Evolutionary conservation across 2,113 vertebrate species (phyloP).

Genomic region (Polyodon spathula): DNA sequence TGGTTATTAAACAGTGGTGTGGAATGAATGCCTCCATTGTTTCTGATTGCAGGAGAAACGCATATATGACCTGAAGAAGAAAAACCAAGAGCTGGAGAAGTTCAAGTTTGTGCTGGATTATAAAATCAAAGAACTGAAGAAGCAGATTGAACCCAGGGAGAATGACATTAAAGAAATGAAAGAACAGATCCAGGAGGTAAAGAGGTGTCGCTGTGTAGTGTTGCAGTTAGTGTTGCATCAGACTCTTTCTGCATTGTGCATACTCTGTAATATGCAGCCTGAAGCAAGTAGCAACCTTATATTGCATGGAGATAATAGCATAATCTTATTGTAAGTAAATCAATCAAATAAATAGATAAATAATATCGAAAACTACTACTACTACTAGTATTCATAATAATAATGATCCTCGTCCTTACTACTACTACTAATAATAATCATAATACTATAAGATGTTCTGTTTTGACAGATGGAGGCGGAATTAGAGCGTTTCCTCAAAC

Average conservation of each 20-base stretch:
- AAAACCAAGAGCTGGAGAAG: constrained; percentile 77
- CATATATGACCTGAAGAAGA: constrained; percentile 70
- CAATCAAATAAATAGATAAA: too few relatives aligned
- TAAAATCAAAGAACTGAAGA: constrained; percentile 68
- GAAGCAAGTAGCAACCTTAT: too few relatives aligned
- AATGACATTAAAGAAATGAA: constrained; percentile 67
- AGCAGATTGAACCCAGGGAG: constrained; percentile 67
- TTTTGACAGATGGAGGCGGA: constrained; percentile 69
- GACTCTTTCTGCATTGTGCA: too few relatives aligned
- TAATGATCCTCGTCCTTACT: too few relatives aligned
- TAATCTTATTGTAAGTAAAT: too few relatives aligned
- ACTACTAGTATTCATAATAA: too few relatives aligned
- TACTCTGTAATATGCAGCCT: too few relatives aligned
- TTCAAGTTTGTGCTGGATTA: constrained; percentile 72
- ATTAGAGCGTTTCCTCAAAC: constrained; percentile 60
- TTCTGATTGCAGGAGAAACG: constrained; percentile 60
- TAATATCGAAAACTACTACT: too few relatives aligned
- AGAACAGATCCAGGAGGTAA: constrained; percentile 69
- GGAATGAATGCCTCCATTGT: neutral
- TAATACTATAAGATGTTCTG: constrained; percentile 14
- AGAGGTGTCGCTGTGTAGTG: neutral
- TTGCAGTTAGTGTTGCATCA: constrained; percentile 21
- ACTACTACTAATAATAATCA: too few relatives aligned
- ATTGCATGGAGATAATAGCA: too few relatives aligned
- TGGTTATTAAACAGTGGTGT: too few relatives aligned